Percentiles rank a stretch among this genome's conserved stretches.
Conservation (phyloP, 1,140 invertebrate species). For the Sipha flava region DNA sequence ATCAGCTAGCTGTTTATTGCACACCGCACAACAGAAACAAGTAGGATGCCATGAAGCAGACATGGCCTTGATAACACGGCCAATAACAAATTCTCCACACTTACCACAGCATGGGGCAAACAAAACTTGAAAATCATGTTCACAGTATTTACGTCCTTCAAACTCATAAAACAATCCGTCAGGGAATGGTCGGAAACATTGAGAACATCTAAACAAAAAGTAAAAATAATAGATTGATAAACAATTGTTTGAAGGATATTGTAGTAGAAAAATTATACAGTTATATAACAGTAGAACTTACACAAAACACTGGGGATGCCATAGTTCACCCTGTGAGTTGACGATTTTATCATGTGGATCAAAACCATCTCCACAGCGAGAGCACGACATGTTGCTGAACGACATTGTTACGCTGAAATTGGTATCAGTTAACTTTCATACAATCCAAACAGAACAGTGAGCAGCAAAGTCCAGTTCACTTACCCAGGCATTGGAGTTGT, state of each 20-base stretch:
- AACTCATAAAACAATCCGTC: slow-evolving; percentile 99
- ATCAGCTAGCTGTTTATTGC: slow-evolving; percentile 84
- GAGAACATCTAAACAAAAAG: slow-evolving; percentile 72
- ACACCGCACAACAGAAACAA: slow-evolving; percentile 94
- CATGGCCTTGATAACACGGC: slow-evolving; percentile 98
- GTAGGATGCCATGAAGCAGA: slow-evolving; percentile 96
- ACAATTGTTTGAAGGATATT: neutral
- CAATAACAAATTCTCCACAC: slow-evolving; percentile 94
- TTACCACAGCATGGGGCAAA: slow-evolving; percentile 97
- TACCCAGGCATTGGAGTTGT: slow-evolving; percentile 18
- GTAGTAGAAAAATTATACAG: too few relatives aligned
- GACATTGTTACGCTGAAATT: slow-evolving; percentile 69
- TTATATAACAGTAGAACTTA: slow-evolving; percentile 55
- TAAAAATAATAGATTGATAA: slow-evolving; percentile 21
- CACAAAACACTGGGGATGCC: slow-evolving; percentile 99
- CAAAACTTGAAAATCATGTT: slow-evolving; percentile 97
- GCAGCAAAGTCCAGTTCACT: neutral
- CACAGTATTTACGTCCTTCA: slow-evolving; percentile 97
- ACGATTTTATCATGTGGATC: slow-evolving; percentile 95
- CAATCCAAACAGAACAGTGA: neutral
- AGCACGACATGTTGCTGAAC: slow-evolving; percentile 82
- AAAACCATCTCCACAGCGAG: slow-evolving; percentile 88
- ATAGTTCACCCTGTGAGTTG: slow-evolving; percentile 95
- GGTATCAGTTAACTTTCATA: slow-evolving; percentile 33
- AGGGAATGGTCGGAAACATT: slow-evolving; percentile 96